Evolutionary conservation across 2,888 invertebrate genomes (phyloP).

Genomic region (Microctonus brassicae): DNA sequence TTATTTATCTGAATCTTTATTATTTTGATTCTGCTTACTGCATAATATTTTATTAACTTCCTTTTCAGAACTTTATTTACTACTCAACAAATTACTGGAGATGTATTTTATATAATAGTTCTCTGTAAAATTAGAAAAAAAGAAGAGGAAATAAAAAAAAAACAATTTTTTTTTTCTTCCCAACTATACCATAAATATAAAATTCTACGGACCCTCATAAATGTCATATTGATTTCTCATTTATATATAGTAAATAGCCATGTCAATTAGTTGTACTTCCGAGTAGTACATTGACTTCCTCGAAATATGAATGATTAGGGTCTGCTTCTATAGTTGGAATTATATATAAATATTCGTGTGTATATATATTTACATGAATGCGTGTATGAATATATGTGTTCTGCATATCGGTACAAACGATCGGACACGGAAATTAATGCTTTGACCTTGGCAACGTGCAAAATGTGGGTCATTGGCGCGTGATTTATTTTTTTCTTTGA

Average conservation of each 20-base stretch:
- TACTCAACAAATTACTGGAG: background rate
- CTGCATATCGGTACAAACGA: slow-evolving; percentile 22
- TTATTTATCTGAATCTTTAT: background rate
- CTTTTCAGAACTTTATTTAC: background rate
- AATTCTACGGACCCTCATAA: background rate
- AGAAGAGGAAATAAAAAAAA: too few relatives aligned
- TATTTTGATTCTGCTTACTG: too few relatives aligned
- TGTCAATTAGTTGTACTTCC: slow-evolving; percentile 1
- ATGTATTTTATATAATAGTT: background rate
- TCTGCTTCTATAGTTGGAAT: background rate
- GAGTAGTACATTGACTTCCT: slow-evolving; percentile 17
- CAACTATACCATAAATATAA: background rate
- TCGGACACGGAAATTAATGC: slow-evolving; percentile 35
- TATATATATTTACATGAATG: background rate
- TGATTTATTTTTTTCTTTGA: background rate
- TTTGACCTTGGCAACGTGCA: slow-evolving; percentile 25
- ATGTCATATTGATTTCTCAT: slow-evolving; percentile 7
- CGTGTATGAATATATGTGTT: background rate
- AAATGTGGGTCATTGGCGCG: slow-evolving; percentile 33
- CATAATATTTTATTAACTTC: background rate
- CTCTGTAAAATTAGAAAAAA: too few relatives aligned
- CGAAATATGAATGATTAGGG: slow-evolving; percentile 21
- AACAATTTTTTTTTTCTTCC: too few relatives aligned
- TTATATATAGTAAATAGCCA: background rate
- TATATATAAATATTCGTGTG: background rate